A percentile compares a stretch with the other conserved stretches of the same genome.
These are phyloP conservation scores for Caerostris extrusa DNA, from an alignment of 1,140 invertebrate genomes.

Conservation along the genomic window DNA sequence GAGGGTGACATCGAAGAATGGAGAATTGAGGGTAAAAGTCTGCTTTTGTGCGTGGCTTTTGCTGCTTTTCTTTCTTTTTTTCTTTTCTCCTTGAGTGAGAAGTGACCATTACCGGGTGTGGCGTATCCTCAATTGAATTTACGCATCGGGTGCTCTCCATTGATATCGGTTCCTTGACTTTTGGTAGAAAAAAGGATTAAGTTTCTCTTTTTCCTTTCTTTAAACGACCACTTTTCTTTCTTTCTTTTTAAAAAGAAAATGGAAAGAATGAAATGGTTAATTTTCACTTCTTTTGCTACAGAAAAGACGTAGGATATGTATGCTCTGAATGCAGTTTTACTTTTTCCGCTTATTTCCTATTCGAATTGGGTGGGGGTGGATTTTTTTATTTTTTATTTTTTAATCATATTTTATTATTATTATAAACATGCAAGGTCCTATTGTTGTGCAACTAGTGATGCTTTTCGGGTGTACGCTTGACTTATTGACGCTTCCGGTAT, in stretches of 20 bases:
- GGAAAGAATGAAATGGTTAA: slow-evolving; percentile 11
- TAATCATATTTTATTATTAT: background rate
- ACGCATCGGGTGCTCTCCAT: slow-evolving; percentile 58
- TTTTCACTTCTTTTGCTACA: slow-evolving; percentile 5
- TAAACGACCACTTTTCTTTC: slow-evolving; percentile 9
- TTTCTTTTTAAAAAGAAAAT: background rate
- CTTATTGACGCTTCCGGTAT: slow-evolving; percentile 47
- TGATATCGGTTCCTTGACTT: slow-evolving; percentile 76
- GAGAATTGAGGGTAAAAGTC: slow-evolving; percentile 75
- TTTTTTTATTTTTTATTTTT: background rate
- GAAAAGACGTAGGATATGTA: background rate
- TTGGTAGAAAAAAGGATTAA: slow-evolving; percentile 60
- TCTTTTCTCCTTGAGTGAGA: slow-evolving; percentile 43
- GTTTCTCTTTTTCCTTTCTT: slow-evolving; percentile 8
- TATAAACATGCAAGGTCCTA: background rate
- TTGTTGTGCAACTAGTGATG: slow-evolving; percentile 42
- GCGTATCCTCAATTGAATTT: slow-evolving; percentile 68
- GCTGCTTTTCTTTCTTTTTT: slow-evolving; percentile 9
- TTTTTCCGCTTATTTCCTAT: background rate
- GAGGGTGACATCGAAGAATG: slow-evolving; percentile 66
- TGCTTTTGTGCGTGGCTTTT: slow-evolving; percentile 49
- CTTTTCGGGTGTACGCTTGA: slow-evolving; percentile 56
- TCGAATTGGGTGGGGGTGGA: slow-evolving; percentile 17
- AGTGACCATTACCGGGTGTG: slow-evolving; percentile 64
- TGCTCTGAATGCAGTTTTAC: background rate